phyloP scores from a whole-genome alignment of 2,797 vertebrate species.

The Pseudochaenichthys georgianus region DNA sequence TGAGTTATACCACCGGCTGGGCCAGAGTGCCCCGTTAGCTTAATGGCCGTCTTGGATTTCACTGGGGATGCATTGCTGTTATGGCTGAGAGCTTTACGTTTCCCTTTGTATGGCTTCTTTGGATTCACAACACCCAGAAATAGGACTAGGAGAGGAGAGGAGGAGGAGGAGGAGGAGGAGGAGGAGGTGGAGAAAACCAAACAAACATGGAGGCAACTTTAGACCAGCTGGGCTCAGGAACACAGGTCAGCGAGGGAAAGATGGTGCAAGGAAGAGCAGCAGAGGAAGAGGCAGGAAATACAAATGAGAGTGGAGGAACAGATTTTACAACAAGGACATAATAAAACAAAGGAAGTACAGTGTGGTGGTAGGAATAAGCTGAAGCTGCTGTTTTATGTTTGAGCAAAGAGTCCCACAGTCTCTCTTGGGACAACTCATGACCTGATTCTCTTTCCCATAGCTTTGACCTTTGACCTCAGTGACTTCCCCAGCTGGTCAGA shows the following conservation, averaged over 20 bases:
- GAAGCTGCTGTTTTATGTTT: conserved; percentile 9
- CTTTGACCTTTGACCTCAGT: conserved; percentile 76
- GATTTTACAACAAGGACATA: neutral
- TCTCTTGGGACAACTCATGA: conserved; percentile 67
- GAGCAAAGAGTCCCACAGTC: conserved; percentile 21
- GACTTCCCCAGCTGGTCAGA: conserved; percentile 73
- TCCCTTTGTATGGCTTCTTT: conserved; percentile 85
- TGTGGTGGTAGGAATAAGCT: neutral
- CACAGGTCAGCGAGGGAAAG: conserved; percentile 33
- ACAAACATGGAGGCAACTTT: conserved; percentile 75
- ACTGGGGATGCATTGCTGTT: conserved; percentile 84
- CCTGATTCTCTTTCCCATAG: conserved; percentile 66
- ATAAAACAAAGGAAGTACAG: neutral
- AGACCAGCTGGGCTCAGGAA: conserved; percentile 40
- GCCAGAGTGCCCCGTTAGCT: conserved; percentile 86
- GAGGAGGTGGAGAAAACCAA: conserved; percentile 70
- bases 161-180: conserved; percentile 53
- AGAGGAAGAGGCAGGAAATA: conserved; percentile 18
- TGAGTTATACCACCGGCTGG: conserved; percentile 77
- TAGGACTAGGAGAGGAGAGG: conserved; percentile 58
- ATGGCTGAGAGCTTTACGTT: conserved; percentile 85
- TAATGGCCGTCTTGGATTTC: conserved; percentile 88
- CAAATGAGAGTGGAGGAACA: neutral
- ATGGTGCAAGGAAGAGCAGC: conserved; percentile 19
- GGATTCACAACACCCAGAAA: conserved; percentile 83